Evolutionary conservation across 2,113 vertebrate genomes (phyloP).

Genomic region (Orthonyx spaldingii): DNA sequence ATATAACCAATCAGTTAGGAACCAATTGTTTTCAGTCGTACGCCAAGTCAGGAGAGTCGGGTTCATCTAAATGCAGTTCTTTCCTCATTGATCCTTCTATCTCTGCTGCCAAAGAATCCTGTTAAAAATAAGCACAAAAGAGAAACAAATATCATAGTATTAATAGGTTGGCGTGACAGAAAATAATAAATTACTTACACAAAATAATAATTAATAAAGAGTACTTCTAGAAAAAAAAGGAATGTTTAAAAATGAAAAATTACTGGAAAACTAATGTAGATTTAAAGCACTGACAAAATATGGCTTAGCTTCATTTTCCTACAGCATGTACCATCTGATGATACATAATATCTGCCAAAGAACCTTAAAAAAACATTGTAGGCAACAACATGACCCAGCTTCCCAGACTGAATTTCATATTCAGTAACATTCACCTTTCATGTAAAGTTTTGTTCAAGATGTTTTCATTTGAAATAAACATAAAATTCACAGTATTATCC

Average conservation of each 20-base stretch:
- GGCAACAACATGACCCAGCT: background rate
- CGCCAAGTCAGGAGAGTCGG: constrained; percentile 85
- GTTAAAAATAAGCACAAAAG: constrained; percentile 43
- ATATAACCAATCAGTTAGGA: background rate
- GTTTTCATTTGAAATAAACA: background rate
- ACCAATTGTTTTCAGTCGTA: constrained; percentile 27
- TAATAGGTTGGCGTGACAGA: background rate
- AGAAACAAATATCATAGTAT: background rate
- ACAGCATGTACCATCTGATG: background rate
- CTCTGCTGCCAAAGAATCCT: constrained; percentile 97
- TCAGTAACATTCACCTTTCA: background rate
- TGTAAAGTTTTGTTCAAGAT: background rate
- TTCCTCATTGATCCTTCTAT: constrained; percentile 98
- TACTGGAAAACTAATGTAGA: background rate
- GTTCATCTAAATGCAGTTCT: constrained; percentile 91
- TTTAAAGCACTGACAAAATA: background rate
- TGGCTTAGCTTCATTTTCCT: background rate
- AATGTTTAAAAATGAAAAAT: background rate
- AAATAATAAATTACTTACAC: background rate
- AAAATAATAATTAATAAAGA: background rate
- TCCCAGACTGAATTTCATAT: background rate
- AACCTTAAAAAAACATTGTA: background rate
- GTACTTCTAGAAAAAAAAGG: background rate
- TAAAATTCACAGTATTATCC: background rate
- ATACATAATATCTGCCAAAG: background rate